Base-by-base conservation (phyloP, 1,140 invertebrate species). In the Drosophila mauritiana region DNA sequence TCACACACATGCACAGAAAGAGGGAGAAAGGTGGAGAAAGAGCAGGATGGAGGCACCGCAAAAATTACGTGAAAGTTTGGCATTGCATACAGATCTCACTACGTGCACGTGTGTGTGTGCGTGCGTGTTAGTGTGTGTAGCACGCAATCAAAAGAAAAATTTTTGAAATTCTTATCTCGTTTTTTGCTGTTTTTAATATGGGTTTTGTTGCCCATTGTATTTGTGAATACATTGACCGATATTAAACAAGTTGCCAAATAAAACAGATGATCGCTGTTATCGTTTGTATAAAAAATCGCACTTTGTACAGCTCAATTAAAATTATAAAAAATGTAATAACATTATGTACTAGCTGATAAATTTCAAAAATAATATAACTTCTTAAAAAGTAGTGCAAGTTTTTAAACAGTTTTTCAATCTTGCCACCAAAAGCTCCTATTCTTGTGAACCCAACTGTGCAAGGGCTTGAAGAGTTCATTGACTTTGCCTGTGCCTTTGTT, bases 31-130 rank as follows among this genome's bases (percentile, higher is more conserved):
- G 54, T 57, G 62, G 61, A 52, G 58, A 17, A 13, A 36, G 34
- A 37, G 42, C 31, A 20, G 39, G 43, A 51, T 10, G 7, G 76
- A 64, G 51, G 65, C 45, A 80, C 43, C 62, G 70, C 79, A 86
- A 68, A 80, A 90, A 88, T 90, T 90, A 90, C 88, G 88, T 90
- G 88, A 90, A 90, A 90, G 86, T 90, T 90, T 86, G 83, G 88
- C 82, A 90, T 82, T 86, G 78, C 81, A 79, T 59, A 79, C 74
- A 61, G 40, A 61, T 48, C 27, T 53, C 39, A 25, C 13, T 37
- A 17, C 25, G 22, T 25, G 12, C 11, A 13, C 13, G 45, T 46
- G 25, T 37, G 39, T 52, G n/a, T 72, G 17, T 31, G 59, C 25
- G 10, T 57, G 37, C 56, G 31, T 45, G 36, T 3, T 11, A 37